Percentiles rank a stretch among this genome's conserved stretches.
These are phyloP conservation scores for Percopsis omiscomaycus DNA, from an alignment of 2,797 vertebrate species.

Conservation along the genomic window DNA sequence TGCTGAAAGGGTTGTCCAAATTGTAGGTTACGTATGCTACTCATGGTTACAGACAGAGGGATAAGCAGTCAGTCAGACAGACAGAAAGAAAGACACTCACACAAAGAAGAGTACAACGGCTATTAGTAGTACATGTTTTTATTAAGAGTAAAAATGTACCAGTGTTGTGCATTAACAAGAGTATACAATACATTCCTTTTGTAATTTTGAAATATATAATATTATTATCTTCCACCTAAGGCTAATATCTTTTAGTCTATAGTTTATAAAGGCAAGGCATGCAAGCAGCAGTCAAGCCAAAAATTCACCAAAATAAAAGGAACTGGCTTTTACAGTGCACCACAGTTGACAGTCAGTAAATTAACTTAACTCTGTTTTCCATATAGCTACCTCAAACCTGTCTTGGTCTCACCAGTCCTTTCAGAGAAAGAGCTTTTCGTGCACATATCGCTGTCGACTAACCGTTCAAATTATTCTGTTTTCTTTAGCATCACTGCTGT, in stretches of 20 bases:
- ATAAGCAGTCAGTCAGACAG: no score
- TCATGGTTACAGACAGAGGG: no score
- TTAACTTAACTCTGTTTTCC: slow-evolving; percentile 23
- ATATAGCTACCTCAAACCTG: slow-evolving; percentile 8
- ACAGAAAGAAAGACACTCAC: no score
- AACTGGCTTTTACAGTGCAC: slow-evolving; percentile 44
- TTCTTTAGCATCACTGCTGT: slow-evolving; percentile 1
- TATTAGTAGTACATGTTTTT: slow-evolving; percentile 46
- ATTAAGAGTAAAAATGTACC: slow-evolving; percentile 72
- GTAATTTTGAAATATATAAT: slow-evolving; percentile 48
- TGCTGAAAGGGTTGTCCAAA: no score
- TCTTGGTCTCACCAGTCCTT: not conserved
- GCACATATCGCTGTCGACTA: not conserved
- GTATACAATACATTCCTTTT: slow-evolving; percentile 70
- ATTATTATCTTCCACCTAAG: slow-evolving; percentile 52
- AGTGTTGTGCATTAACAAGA: slow-evolving; percentile 58
- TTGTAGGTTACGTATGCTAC: no score
- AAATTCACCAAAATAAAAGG: slow-evolving; percentile 50
- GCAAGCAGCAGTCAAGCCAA: slow-evolving; percentile 70
- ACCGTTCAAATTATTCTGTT: slow-evolving; percentile 2
- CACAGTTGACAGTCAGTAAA: slow-evolving; percentile 17
- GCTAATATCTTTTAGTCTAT: slow-evolving; percentile 50
- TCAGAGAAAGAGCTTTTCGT: slow-evolving; percentile 11
- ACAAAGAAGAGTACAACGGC: no score
- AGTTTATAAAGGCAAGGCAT: slow-evolving; percentile 73